These are phyloP conservation scores for Ditula angustiorana DNA, from an alignment of 2,888 invertebrate genomes.

Conservation along the genomic window DNA sequence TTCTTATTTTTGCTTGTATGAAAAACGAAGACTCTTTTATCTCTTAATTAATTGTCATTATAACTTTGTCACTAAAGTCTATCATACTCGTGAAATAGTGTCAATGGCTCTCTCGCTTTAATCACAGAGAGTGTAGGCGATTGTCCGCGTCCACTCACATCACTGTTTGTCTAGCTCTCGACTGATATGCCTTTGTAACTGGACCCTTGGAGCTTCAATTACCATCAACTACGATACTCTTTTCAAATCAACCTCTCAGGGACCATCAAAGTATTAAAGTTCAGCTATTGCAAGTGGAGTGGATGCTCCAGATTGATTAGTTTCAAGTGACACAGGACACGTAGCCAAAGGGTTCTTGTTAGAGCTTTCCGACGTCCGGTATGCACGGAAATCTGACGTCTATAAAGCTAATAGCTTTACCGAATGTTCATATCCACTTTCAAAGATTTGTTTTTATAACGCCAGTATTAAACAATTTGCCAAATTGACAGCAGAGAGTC, in stretches of 20 bases:
- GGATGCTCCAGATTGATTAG: constrained; percentile 53
- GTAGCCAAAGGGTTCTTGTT: background rate
- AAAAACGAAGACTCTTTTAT: background rate
- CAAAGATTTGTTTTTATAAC: too few relatives aligned
- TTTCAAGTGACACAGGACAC: constrained; percentile 44
- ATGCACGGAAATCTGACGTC: background rate
- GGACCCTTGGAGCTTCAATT: constrained; percentile 65
- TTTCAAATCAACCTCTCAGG: constrained; percentile 63
- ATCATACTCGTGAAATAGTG: constrained; percentile 74
- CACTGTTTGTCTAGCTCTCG: constrained; percentile 78
- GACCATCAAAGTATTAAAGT: constrained; percentile 59
- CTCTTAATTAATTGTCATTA: constrained; percentile 28
- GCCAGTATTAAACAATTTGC: too few relatives aligned
- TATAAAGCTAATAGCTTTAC: background rate
- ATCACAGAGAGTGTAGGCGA: constrained; percentile 82
- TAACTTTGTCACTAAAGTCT: constrained; percentile 58
- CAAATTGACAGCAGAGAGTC: too few relatives aligned
- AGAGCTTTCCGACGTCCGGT: background rate
- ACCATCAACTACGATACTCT: constrained; percentile 70
- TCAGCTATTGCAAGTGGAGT: constrained; percentile 45
- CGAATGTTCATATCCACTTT: too few relatives aligned
- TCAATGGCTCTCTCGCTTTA: constrained; percentile 81
- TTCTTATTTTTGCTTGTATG: constrained; percentile 1
- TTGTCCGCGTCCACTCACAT: constrained; percentile 74
- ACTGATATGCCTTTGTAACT: constrained; percentile 77